Evolutionary conservation across 2,797 vertebrate species (phyloP).

Genomic region (Lithobates sylvaticus): DNA sequence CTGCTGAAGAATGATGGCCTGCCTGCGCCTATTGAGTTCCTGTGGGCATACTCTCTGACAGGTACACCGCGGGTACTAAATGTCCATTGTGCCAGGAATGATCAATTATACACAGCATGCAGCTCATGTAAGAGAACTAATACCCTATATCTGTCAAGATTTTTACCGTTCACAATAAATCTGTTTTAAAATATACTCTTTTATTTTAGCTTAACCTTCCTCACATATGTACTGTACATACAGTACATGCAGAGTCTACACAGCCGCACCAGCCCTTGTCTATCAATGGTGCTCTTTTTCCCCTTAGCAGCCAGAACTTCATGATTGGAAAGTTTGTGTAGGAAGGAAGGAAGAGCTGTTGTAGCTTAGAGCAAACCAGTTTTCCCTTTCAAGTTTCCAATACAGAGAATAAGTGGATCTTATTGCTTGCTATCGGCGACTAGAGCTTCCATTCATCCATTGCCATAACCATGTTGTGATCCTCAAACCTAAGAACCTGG

Average conservation of each 20-base stretch:
- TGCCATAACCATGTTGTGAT: no score
- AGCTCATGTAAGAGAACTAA: not conserved
- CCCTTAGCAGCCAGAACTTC: no score
- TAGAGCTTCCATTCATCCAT: no score
- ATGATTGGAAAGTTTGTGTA: no score
- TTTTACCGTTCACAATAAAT: not conserved
- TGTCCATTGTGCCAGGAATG: not conserved
- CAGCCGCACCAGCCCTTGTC: not conserved
- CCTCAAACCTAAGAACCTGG: no score
- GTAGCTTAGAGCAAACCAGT: no score
- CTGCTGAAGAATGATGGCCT: constrained; percentile 19
- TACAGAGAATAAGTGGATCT: no score
- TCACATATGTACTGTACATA: no score
- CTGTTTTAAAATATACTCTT: not conserved
- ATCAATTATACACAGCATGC: not conserved
- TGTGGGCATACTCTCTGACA: not conserved
- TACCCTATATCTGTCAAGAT: not conserved
- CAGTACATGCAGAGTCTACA: no score
- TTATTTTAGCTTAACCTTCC: not conserved
- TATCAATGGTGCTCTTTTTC: not conserved
- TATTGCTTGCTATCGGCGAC: no score
- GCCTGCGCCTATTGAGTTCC: not conserved
- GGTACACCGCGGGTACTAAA: not conserved
- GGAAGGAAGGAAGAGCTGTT: no score
- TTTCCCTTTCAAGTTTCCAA: no score